Percentiles rank a stretch among this genome's conserved stretches.
These are phyloP conservation scores for Megalopta genalis DNA, from an alignment of 1,140 invertebrate genomes.

Conservation along the genomic window DNA sequence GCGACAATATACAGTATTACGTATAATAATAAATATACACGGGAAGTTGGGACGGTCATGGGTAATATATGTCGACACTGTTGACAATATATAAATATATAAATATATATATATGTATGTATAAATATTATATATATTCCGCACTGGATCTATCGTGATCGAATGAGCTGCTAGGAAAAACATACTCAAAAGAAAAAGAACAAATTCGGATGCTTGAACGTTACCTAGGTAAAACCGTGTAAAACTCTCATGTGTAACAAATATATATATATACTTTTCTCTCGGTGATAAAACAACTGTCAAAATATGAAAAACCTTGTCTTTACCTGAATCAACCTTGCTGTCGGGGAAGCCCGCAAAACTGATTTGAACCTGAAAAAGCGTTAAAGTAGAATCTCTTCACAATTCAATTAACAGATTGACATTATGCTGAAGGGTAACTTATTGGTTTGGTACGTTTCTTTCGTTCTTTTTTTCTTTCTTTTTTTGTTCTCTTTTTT, in stretches of 20 bases:
- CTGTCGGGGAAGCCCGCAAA: conserved; percentile 77
- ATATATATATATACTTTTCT: conserved; percentile 70
- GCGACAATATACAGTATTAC: neutral
- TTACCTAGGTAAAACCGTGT: conserved; percentile 17
- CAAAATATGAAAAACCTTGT: conserved; percentile 68
- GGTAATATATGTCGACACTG: neutral
- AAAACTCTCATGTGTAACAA: conserved; percentile 20
- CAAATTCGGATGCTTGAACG: neutral
- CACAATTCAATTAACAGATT: conserved; percentile 57
- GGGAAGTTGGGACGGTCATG: neutral
- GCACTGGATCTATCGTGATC: neutral
- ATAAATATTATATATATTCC: neutral
- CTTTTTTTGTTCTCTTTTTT: conserved; percentile 1
- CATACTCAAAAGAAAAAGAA: conserved; percentile 3
- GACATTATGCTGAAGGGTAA: conserved; percentile 36
- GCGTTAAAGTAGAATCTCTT: conserved; percentile 72
- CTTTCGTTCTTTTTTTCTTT: neutral
- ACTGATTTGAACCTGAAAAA: conserved; percentile 79
- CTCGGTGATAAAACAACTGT: conserved; percentile 64
- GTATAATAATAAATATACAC: neutral
- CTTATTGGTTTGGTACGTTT: conserved; percentile 19
- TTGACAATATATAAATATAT: neutral
- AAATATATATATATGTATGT: too few species aligned
- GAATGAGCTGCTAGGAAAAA: neutral
- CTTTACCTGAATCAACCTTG: conserved; percentile 79